phyloP scores from a whole-genome alignment of 2,797 vertebrate species.

The Acanthurus leucopareius region DNA sequence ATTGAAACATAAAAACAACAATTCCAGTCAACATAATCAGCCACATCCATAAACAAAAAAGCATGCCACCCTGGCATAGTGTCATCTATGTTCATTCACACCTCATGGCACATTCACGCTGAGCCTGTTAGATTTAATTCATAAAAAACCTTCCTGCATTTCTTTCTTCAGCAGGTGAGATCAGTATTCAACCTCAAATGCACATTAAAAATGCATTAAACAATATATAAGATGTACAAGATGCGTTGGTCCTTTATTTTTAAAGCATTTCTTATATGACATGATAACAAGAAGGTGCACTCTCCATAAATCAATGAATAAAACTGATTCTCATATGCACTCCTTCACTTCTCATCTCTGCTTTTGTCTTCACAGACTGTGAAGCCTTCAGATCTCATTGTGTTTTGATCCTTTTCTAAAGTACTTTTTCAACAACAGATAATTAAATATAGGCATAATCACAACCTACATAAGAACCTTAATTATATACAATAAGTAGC shows the following conservation, averaged over 20 bases:
- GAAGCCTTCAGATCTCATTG: conserved; percentile 10
- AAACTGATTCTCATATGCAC: conserved; percentile 21
- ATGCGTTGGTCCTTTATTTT: neutral
- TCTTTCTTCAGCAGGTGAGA: conserved; percentile 12
- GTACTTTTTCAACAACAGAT: conserved; percentile 4
- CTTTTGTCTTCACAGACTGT: conserved; percentile 21
- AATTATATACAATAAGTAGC: no score
- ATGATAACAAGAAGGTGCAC: conserved; percentile 5
- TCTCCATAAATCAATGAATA: neutral
- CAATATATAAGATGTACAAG: neutral
- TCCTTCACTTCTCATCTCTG: conserved; percentile 21
- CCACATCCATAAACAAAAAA: conserved; percentile 3
- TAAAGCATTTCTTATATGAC: conserved; percentile 1
- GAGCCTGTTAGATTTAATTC: conserved; percentile 17
- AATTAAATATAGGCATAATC: conserved; percentile 21
- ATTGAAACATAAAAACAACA: neutral
- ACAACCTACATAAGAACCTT: conserved; percentile 1
- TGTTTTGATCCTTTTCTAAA: conserved; percentile 33
- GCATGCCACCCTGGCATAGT: conserved; percentile 6
- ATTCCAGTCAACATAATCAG: conserved; percentile 24
- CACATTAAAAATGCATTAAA: neutral
- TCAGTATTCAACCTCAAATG: conserved; percentile 20
- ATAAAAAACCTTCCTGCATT: conserved; percentile 1
- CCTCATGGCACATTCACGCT: conserved; percentile 9
- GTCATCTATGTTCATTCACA: conserved; percentile 31